Base-by-base conservation (phyloP, 2,888 invertebrate genomes). In the Gerris lacustris region DNA sequence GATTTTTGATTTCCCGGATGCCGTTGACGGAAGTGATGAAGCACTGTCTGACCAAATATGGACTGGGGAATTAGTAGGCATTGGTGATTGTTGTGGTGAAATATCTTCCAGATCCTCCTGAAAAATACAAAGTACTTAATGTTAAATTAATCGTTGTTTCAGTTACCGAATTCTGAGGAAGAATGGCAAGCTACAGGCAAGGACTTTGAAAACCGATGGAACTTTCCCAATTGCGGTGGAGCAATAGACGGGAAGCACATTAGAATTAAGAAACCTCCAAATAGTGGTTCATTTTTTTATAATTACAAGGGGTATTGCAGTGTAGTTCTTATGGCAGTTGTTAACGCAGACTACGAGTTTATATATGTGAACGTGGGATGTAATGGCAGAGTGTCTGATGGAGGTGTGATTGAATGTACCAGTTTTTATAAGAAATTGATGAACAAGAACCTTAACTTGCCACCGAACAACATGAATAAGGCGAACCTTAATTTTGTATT, bases 281-380 rank as follows among this genome's bases (percentile, higher is more conserved):
- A 73, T 43, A 70, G 73, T 64, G 75, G 75, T 6, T 70, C 73
- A 63, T 43, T 63, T 6, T 76, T 70, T 67, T 73, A 72, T 69
- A 75, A 76, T 72, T 76, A 75, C 66, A 75, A 76, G 69, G 72
- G 70, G 18, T 72, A 67, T 68, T 74, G 68, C 66, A 74, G 74
- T 66, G 73, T 75, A 18, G 72, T 74, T 18, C 63, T 76, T 44
- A 71, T 74, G 72, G 76, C 75, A 15, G 11, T 71, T 11, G 72
- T 71, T 62, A 72, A 73, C 18, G 68, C 70, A 44, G 67, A 72
- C 64, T 72, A 72, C 44, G 68, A 72, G 64, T 73, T 73, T 43
- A 70, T 72, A 62, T 73, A 67, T 63, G 70, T 72, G 1, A 67
- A 72, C 66, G 72, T 72, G 11, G 73, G 72, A n/a, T 68, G 71